phyloP scores from a whole-genome alignment of 2,113 vertebrate species.

The Dipodomys merriami region DNA sequence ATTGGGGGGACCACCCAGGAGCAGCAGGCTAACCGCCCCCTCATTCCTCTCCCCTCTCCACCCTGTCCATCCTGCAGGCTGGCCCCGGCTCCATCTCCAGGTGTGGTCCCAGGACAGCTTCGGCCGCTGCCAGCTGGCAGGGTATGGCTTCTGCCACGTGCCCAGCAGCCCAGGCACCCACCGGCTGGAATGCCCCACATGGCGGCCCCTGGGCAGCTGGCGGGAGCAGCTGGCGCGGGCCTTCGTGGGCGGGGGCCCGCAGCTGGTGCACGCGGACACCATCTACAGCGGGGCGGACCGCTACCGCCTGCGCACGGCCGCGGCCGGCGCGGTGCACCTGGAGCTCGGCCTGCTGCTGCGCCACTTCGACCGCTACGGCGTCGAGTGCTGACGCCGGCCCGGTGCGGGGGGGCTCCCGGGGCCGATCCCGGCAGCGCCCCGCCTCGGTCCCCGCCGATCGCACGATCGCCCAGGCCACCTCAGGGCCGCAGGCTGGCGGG shows the following conservation, averaged over 20 bases:
- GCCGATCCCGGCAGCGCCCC: too few relatives aligned
- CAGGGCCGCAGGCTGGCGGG: neutral
- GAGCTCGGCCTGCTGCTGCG: constrained; percentile 90
- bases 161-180: constrained; percentile 93
- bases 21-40: neutral
- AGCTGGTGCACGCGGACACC: constrained; percentile 90
- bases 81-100: constrained; percentile 94
- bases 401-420: too few relatives aligned
- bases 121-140: constrained; percentile 90
- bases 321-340: constrained; percentile 91
- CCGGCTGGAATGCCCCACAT: constrained; percentile 89
- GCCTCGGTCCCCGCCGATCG: neutral
- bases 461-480: too few relatives aligned
- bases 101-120: constrained; percentile 94
- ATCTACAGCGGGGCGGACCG: constrained; percentile 91
- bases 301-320: constrained; percentile 91
- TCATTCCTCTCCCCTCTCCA: neutral
- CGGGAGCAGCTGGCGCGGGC: constrained; percentile 89
- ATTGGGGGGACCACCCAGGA: neutral
- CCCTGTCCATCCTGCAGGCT: constrained; percentile 80
- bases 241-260: constrained; percentile 93
- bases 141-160: constrained; percentile 93
- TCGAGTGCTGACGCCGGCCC: constrained; percentile 87
- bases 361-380: constrained; percentile 93
- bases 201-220: constrained; percentile 93